These are phyloP conservation scores for Eudyptes chrysolophus DNA, from an alignment of 2,113 vertebrate species.

Conservation along the genomic window DNA sequence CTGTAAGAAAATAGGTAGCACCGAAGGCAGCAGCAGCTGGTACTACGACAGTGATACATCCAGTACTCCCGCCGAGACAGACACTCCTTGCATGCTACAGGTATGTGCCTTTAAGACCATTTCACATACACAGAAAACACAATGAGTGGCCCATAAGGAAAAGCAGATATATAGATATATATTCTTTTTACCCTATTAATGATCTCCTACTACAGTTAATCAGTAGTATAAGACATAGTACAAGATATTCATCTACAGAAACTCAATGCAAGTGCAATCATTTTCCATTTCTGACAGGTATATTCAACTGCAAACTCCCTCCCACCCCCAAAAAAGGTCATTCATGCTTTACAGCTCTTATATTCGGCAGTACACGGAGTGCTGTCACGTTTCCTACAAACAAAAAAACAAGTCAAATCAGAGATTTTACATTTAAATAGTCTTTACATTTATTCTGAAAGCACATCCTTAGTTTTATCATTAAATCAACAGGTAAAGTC, in stretches of 20 bases:
- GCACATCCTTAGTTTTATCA: not conserved
- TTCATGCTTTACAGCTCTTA: constrained; percentile 15
- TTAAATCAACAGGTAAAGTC: not conserved
- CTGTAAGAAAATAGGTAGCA: not conserved
- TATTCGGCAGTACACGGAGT: not conserved
- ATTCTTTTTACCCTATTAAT: not conserved
- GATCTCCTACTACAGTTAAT: not conserved
- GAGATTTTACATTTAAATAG: constrained; percentile 10
- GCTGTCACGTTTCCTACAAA: constrained; percentile 58
- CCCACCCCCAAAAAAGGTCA: not conserved
- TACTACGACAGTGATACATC: not conserved
- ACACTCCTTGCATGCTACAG: not conserved
- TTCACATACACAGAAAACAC: not conserved
- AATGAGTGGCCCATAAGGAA: not conserved
- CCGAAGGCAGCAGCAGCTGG: not conserved
- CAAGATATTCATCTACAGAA: not conserved
- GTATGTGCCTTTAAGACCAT: not conserved
- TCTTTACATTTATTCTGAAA: constrained; percentile 8
- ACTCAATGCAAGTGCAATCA: not conserved
- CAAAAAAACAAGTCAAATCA: constrained; percentile 37
- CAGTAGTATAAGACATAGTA: not conserved
- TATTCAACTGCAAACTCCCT: not conserved
- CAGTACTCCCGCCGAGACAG: not conserved
- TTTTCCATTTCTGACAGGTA: not conserved
- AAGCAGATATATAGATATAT: not conserved